Evolutionary conservation across 2,888 invertebrate species (phyloP), one percentile per base, ranked within the genome.

Genomic region (Pseudoips prasinana): DNA sequence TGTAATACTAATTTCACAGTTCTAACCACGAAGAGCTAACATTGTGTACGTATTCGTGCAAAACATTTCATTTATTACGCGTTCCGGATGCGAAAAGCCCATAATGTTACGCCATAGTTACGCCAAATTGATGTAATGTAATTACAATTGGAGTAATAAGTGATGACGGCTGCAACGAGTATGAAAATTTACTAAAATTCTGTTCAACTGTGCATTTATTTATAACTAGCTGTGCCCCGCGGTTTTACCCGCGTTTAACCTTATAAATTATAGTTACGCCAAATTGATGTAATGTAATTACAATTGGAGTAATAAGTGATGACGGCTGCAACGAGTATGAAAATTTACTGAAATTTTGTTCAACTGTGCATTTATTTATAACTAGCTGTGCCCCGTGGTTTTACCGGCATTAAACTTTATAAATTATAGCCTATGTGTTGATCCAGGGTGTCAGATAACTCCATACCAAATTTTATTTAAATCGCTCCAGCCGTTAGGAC

Each of bases 1-100:
- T 14, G 14, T 14, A 14, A 14, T 14, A 14, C 22, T 19, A 1
- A 20, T 33, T 37, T 25, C 32, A 34, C 32, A 46, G 18, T 36
- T 53, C 25, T 27, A 31, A 25, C 10, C 34, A 40, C 19, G 14
- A 39, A 24, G 34, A 22, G 1, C 18, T 39, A 33, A 29, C 19
- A 34, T 27, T 34, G 22, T 30, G 11, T 30, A 46, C 20, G 8
- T 8, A 14, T 14, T 14, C 14, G 61, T 48, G 44, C 46, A 29
- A 50, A 56, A 45, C 49, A 33, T 46, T 46, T 37, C 43, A 54
- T 59, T 54, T 47, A 46, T 42, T 46, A 46, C 39, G 44, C 44
- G 36, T 59, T 63, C 53, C 60, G 58, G 49, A 56, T 59, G 53
- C 57, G 44, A 40, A 35, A 29, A 39, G 44, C 29, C 51, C 44